Evolutionary conservation across 2,888 invertebrate species (phyloP).

Genomic region (Cryptus armator): DNA sequence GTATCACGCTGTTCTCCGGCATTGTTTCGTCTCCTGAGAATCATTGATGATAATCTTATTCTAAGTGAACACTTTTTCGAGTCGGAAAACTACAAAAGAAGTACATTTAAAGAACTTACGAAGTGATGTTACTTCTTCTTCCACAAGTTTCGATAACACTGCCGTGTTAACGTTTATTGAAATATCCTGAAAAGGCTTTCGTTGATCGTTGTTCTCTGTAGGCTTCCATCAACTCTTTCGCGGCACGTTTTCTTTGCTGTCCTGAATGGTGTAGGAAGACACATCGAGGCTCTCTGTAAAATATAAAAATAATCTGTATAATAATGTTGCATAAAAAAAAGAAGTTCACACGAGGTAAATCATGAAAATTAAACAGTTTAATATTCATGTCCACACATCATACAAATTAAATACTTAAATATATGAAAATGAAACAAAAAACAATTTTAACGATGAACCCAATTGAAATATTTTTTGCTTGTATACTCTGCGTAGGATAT

Average conservation of each 20-base stretch:
- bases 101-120: background rate
- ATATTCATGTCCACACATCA: too few relatives aligned
- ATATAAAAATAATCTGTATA: background rate
- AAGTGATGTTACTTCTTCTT: background rate
- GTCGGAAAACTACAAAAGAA: background rate
- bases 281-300: background rate
- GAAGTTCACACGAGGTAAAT: background rate
- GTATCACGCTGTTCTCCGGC: background rate
- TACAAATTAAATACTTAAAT: too few relatives aligned
- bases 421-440: too few relatives aligned
- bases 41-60: background rate
- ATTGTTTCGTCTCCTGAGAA: background rate
- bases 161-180: background rate
- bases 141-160: background rate
- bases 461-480: background rate
- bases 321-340: background rate
- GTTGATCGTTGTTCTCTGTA: background rate
- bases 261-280: background rate
- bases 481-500: background rate
- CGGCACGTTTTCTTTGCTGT: background rate
- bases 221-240: background rate
- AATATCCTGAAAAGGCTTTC: background rate
- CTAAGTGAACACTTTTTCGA: background rate
- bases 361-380: background rate
- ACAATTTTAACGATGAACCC: too few relatives aligned